Percentiles rank a stretch among this genome's conserved stretches.
phyloP scores from a whole-genome alignment of 2,113 vertebrate genomes.

The Actenoides hombroni region DNA sequence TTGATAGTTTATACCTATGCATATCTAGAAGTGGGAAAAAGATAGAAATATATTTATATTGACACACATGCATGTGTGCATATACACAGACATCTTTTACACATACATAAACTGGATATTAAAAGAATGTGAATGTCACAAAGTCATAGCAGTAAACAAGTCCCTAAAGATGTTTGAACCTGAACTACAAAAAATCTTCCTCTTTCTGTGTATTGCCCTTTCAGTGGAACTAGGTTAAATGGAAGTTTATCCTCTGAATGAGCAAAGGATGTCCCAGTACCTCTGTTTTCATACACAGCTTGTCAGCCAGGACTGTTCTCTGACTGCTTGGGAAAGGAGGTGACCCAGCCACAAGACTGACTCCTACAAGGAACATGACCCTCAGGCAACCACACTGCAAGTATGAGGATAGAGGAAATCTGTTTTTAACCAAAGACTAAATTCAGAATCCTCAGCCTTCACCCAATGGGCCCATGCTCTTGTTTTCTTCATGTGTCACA shows the following conservation, averaged over 20 bases:
- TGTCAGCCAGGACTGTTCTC: background rate
- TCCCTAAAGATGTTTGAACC: background rate
- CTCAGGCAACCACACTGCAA: background rate
- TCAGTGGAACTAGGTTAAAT: background rate
- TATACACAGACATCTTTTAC: background rate
- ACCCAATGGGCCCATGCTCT: background rate
- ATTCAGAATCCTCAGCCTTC: background rate
- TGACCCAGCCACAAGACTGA: background rate
- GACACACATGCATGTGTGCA: background rate
- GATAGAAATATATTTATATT: background rate
- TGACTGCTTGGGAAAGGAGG: background rate
- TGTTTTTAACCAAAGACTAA: background rate
- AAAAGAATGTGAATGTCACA: background rate
- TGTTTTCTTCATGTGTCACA: background rate
- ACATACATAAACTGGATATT: background rate
- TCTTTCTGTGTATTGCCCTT: background rate
- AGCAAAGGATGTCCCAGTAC: background rate
- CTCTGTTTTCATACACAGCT: background rate
- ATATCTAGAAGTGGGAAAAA: background rate
- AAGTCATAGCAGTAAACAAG: background rate
- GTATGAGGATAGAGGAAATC: rapidly evolving
- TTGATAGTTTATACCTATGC: background rate
- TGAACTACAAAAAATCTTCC: background rate
- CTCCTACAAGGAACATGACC: background rate
- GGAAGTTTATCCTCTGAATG: background rate